These are phyloP conservation scores for mouse (Mus musculus) DNA, from an alignment of 2,113 vertebrate species.

Conservation along the genomic window GRCm39 chr13:20521501-20522000, in stretches of 20 bases:
- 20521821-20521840: not conserved
- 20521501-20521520: not conserved
- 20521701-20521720: not conserved
- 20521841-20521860: not conserved
- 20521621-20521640: not conserved
- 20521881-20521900: not conserved
- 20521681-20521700: not conserved
- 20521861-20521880: not conserved
- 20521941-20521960: not conserved
- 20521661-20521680: not conserved
- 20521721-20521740: not conserved
- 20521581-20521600: conserved; percentile 15
- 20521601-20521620: conserved; percentile 1
- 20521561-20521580: not conserved
- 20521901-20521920: not conserved
- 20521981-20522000: not conserved
- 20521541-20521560: not conserved
- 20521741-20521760: not conserved
- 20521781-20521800: not conserved
- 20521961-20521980: not conserved
- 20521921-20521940: too few relatives aligned
- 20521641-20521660: not conserved
- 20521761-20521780: not conserved
- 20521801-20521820: not conserved
- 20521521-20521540: not conserved